phyloP scores from a whole-genome alignment of 2,888 invertebrate species.

The Dermolepida albohirtum region DNA sequence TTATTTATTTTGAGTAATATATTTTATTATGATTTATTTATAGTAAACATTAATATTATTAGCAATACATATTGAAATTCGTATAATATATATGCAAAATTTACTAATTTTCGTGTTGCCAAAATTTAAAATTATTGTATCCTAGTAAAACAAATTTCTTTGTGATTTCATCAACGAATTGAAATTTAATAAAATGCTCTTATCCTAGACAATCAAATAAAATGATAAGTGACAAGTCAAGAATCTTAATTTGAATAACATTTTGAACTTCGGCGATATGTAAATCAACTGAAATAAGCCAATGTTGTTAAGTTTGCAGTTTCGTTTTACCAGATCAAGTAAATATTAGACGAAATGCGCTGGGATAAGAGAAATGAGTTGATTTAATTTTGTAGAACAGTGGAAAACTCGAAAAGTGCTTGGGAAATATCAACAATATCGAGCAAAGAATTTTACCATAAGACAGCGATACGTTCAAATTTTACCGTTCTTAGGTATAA shows the following conservation, averaged over 20 bases:
- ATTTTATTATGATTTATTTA: too few relatives aligned
- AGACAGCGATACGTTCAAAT: constrained; percentile 14
- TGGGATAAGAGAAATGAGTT: constrained; percentile 15
- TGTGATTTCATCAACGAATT: too few relatives aligned
- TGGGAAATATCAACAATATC: constrained; percentile 13
- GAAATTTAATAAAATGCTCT: too few relatives aligned
- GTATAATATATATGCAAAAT: too few relatives aligned
- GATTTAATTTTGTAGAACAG: constrained; percentile 32
- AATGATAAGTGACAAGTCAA: too few relatives aligned
- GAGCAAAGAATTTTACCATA: constrained; percentile 15
- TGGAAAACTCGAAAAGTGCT: constrained; percentile 23
- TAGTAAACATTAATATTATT: too few relatives aligned
- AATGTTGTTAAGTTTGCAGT: constrained; percentile 26
- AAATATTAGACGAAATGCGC: constrained; percentile 29
- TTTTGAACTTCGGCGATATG: not conserved
- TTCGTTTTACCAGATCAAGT: constrained; percentile 12
- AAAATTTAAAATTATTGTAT: too few relatives aligned
- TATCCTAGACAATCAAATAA: too few relatives aligned
- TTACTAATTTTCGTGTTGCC: too few relatives aligned
- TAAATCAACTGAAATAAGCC: constrained; percentile 15
- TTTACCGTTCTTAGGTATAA: not conserved
- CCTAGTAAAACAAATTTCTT: too few relatives aligned
- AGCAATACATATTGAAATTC: too few relatives aligned
- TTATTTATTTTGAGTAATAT: too few relatives aligned
- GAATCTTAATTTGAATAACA: constrained; percentile 11